Evolutionary conservation across 2,113 vertebrate species (phyloP).

Genomic region (Daphoenositta chrysoptera): DNA sequence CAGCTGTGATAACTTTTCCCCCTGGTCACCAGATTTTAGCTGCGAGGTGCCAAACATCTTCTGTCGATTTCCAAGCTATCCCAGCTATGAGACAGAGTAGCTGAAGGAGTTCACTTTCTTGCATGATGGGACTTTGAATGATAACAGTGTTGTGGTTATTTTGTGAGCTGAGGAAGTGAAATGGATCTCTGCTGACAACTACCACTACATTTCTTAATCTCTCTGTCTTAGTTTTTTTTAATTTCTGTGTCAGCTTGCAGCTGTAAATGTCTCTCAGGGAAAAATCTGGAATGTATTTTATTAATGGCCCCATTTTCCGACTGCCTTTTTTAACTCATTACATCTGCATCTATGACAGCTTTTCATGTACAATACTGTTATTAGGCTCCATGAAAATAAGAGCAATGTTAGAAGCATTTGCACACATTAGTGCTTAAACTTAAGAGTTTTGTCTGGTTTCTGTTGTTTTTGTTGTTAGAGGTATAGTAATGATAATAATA

Average conservation of each 20-base stretch:
- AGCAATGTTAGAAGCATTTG: neutral
- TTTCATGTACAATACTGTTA: neutral
- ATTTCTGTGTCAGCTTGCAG: slow-evolving; percentile 25
- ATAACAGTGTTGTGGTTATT: neutral
- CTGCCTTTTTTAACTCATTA: neutral
- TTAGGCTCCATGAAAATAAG: neutral
- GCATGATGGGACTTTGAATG: neutral
- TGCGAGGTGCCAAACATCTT: neutral
- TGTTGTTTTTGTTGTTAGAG: neutral
- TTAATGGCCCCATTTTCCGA: neutral
- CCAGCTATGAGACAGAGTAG: neutral
- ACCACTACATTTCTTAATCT: neutral
- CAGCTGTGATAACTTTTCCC: neutral
- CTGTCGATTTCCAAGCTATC: neutral
- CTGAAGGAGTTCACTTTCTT: neutral
- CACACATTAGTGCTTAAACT: neutral
- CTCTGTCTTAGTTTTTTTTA: neutral
- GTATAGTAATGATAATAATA: neutral
- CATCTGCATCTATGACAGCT: neutral
- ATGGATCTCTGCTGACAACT: neutral
- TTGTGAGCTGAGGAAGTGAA: neutral
- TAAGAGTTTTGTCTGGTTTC: neutral
- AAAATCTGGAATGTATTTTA: neutral
- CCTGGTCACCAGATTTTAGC: neutral
- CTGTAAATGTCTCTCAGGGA: slow-evolving; percentile 15